These are phyloP conservation scores for Manis crassicaudata DNA, from an alignment of 2,797 vertebrate genomes.

Conservation along the genomic window DNA sequence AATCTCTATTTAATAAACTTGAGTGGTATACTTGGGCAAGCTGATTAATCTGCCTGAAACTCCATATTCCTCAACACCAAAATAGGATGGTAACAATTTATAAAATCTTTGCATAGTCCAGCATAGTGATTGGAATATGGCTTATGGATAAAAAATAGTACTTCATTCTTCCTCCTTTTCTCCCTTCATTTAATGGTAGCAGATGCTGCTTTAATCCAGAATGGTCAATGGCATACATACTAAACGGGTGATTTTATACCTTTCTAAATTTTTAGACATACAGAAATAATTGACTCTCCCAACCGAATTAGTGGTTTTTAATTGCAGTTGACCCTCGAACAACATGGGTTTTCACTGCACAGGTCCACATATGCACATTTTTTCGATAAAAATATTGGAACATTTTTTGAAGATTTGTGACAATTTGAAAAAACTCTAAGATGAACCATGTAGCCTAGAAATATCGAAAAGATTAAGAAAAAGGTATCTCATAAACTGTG, in stretches of 20 bases:
- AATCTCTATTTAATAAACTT: background rate
- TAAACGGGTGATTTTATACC: background rate
- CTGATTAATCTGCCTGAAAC: background rate
- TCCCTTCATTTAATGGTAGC: background rate
- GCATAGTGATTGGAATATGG: background rate
- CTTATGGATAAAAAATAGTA: background rate
- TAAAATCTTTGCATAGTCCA: background rate
- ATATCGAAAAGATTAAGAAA: too few relatives aligned
- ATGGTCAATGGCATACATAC: background rate
- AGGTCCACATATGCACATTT: too few relatives aligned
- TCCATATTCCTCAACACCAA: background rate
- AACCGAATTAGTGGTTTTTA: background rate
- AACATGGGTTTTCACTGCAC: too few relatives aligned
- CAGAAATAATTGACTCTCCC: background rate
- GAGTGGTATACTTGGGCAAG: background rate
- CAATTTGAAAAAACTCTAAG: too few relatives aligned
- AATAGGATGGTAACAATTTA: background rate
- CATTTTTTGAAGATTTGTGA: too few relatives aligned
- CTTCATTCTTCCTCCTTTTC: background rate
- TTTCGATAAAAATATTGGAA: too few relatives aligned
- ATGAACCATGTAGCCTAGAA: too few relatives aligned
- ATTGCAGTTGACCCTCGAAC: background rate
- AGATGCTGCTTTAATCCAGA: background rate
- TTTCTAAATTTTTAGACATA: background rate
- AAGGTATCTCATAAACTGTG: too few relatives aligned